Evolutionary conservation across 2,113 vertebrate species (phyloP).

Genomic region (Oreochromis aureus): DNA sequence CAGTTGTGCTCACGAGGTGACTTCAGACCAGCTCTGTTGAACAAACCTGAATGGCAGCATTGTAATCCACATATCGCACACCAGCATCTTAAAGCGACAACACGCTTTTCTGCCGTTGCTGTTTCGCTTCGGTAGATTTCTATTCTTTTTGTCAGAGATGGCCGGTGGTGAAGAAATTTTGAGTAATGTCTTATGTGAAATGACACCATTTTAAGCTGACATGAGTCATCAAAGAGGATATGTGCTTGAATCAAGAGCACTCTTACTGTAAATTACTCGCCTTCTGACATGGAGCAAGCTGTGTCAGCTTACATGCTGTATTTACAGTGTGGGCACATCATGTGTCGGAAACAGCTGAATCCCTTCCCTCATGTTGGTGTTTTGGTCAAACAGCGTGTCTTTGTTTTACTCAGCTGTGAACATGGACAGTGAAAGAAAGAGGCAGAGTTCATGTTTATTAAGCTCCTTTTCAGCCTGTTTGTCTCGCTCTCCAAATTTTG

Average conservation of each 20-base stretch:
- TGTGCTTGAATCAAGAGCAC: neutral
- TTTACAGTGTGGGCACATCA: neutral
- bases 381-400: neutral
- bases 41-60: neutral
- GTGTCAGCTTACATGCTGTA: neutral
- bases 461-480: neutral
- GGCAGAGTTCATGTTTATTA: neutral
- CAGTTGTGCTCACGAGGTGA: neutral
- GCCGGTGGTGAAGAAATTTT: neutral
- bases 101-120: neutral
- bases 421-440: neutral
- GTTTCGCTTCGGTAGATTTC: neutral
- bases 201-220: neutral
- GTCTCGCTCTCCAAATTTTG: neutral
- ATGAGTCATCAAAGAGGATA: neutral
- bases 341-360: neutral
- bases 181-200: neutral
- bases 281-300: neutral
- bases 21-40: neutral
- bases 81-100: neutral
- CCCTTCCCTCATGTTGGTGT: neutral
- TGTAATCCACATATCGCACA: neutral
- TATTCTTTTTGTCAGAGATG: neutral
- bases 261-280: neutral
- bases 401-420: neutral